Base-by-base conservation (phyloP, 2,797 vertebrate species). In the Enoplosus armatus region DNA sequence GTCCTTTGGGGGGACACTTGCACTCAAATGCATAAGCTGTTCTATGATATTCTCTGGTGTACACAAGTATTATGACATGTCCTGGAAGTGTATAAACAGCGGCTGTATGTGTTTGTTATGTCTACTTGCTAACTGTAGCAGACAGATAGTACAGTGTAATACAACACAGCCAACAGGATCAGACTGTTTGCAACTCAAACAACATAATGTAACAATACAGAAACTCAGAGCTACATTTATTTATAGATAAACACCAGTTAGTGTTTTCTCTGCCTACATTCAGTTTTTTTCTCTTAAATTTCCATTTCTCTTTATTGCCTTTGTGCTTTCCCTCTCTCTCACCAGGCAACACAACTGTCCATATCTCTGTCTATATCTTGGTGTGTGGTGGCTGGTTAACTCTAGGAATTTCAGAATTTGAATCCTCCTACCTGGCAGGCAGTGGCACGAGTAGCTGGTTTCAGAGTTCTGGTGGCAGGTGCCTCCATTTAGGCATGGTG, bases 401-500 rank as follows among this genome's bases (percentile, higher is more conserved):
- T 10, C 0, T 11, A n/a, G 14, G 9, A 3, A 9, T 54, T 64
- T 71, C 4, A 26, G 1, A 67, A 29, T 66, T 33, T 26, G 4
- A 65, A 64, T 68, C 45, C 7, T 75, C 53, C 6, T 83, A 98
- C 97, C 97, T 92, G 97, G 97, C 64, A 99, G 95, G 83, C 97
- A 98, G 95, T 97, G 97, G 91, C 97, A 99, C 3, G 93, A 96
- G 75, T 97, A 99, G 86, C 89, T 94, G 76, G 93, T 96, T 66
- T 97, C 97, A 0, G 95, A 93, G 6, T 87, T 97, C 35, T 91
- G 96, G 43, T 97, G 96, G 83, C 98, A 99, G 77, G 97, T 98
- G 51, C 97, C 98, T 74, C 97, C 98, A 0, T 98, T 98, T 33
- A 95, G 90, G 78, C 97, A 99, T 0, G 97, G 97, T 0, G 97